Conservation (phyloP, 2,797 vertebrate species). For the Acipenser ruthenus region DNA sequence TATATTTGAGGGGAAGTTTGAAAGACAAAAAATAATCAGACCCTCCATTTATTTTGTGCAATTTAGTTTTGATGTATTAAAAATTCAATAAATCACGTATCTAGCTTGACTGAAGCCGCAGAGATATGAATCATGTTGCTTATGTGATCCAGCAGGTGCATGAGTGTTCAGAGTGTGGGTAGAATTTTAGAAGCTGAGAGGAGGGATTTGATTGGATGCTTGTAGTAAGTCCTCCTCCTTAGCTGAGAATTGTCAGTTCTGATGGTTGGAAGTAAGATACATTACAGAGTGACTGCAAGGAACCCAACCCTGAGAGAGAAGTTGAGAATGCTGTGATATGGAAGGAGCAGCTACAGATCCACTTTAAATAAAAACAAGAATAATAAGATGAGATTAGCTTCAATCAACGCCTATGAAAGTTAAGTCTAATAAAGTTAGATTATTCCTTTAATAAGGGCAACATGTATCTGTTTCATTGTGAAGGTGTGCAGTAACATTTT, state of each 20-base stretch:
- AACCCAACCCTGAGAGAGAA: too few relatives aligned
- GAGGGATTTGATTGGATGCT: not conserved
- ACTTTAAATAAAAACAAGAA: too few relatives aligned
- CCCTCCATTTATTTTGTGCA: not conserved
- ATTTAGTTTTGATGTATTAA: not conserved
- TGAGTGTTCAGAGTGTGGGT: not conserved
- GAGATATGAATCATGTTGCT: not conserved
- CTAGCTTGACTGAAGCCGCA: too few relatives aligned
- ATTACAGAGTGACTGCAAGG: too few relatives aligned
- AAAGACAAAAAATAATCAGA: not conserved
- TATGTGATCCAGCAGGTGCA: not conserved
- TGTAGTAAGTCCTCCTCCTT: not conserved
- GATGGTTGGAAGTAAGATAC: too few relatives aligned
- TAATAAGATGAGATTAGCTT: too few relatives aligned
- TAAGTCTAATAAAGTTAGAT: not conserved
- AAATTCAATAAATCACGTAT: not conserved
- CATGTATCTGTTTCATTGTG: too few relatives aligned
- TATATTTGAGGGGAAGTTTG: not conserved
- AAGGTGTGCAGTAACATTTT: slow-evolving; percentile 1
- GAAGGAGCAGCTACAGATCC: too few relatives aligned
- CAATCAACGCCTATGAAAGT: too few relatives aligned
- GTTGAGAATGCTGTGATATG: too few relatives aligned
- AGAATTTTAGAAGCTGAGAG: not conserved
- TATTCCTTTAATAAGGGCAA: too few relatives aligned
- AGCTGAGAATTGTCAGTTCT: too few relatives aligned